Base-by-base conservation (phyloP, 2,888 invertebrate species). In the Ophion slaviceki region DNA sequence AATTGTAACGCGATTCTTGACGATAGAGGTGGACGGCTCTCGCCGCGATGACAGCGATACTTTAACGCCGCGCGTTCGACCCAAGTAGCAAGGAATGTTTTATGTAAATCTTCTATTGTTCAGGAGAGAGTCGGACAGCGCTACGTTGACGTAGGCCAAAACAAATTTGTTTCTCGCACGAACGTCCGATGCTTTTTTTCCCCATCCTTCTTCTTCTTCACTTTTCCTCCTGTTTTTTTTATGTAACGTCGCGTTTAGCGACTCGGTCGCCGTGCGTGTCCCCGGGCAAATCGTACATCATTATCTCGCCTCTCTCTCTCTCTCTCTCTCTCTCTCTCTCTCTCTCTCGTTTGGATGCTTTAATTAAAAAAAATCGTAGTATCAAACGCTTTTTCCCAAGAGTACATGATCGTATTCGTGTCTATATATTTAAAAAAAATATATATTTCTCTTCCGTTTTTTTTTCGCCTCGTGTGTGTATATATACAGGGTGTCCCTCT, bases 31-130 rank as follows among this genome's bases (percentile, higher is more conserved):
- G 82, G 66, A 80, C 82, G 80, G 80, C 67, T 78, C 84, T 57
- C 57, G 32, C n/a, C 7, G 53, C 86, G 90, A 90, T 90, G 91
- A 91, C 90, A 89, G 88, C 88, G 67, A 81, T 66, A 62, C 71
- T 70, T 85, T 79, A 70, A 79, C 82, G 59, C 62, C 28, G 53
- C 59, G 36, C 64, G 32, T 59, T 67, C 32, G 59, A 75, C 67
- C 80, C 66, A 85, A 82, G 66, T 67, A 67, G 66, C 88, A 86
- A 84, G 82, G 88, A 90, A 90, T 92, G 92, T 92, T 91, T 92
- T 91, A 92, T 92, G 92, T 89, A 92, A 92, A 92, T 92, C 85
- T 28, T 61, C 90, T 88, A 92, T 91, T 91, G 92, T 91, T 74
- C 86, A 62, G 72, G 68, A 61, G 71, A 64, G 20, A 53, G 68